Evolutionary conservation across 2,797 vertebrate species (phyloP), one percentile per base, ranked within the genome.

Genomic region (Sebastes minor): DNA sequence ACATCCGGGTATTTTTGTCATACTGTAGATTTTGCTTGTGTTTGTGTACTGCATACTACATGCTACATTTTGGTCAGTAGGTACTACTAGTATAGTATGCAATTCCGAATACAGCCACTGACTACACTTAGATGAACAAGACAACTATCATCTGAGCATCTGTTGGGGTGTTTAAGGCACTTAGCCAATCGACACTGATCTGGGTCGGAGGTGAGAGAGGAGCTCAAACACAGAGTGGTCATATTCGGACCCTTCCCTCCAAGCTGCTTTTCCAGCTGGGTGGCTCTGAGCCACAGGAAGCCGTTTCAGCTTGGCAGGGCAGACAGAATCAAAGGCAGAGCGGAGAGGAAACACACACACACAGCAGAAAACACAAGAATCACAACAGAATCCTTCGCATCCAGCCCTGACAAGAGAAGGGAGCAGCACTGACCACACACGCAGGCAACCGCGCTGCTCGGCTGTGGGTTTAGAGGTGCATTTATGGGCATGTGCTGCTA

Each of bases 211-310:
- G 82, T 74, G 57, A 76, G 28, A 4, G 60, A 77, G 35, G 76
- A 60, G 65, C 73, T 85, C 76, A 82, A 81, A 80, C 67, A 80
- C 79, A 67, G 38, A 68, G 53, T 69, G 79, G 85, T 90, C 85
- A 81, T 84, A 63, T 77, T 90, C 67, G 60, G 27, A 83, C 76
- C 71, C 63, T 76, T 71, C 72, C 60, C 76, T 80, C 70, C 56
- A 71, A 81, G 79, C 78, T 89, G 86, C 85, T 89, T 86, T 87
- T 87, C 78, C 86, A 92, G 87, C 74, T 85, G 88, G 86, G 83
- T 85, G 90, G 79, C 83, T 90, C 80, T 6, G 77, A 89, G 82
- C 89, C 84, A 85, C 90, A 90, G 88, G 90, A 92, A 86, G 81
- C 82, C 78, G 81, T 88, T 91, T 88, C 76, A 76, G 88, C 81